phyloP scores from a whole-genome alignment of 2,113 vertebrate genomes.

The Centrocercus urophasianus region DNA sequence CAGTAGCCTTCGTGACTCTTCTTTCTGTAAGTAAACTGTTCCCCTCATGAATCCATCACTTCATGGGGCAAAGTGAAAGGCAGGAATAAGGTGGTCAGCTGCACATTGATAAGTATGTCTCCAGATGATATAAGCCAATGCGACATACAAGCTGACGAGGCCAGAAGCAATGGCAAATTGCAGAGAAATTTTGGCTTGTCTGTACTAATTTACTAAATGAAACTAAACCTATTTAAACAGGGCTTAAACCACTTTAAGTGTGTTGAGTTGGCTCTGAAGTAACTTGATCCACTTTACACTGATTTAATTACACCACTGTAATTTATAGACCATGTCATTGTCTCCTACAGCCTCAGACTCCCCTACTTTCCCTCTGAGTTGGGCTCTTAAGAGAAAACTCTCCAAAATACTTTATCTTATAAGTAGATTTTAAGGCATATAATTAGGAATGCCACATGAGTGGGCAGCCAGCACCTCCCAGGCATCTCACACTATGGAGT shows the following conservation, averaged over 20 bases:
- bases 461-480: constrained; percentile 9
- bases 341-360: background rate
- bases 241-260: constrained; percentile 44
- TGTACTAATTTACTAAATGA: constrained; percentile 65
- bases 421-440: constrained; percentile 26
- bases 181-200: constrained; percentile 52
- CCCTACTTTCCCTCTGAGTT: constrained; percentile 4
- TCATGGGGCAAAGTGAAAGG: background rate
- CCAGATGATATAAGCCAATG: background rate
- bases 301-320: constrained; percentile 43
- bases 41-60: rapidly evolving
- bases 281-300: constrained; percentile 53
- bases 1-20: background rate
- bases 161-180: constrained; percentile 32
- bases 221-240: constrained; percentile 52
- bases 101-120: background rate
- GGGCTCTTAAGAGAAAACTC: background rate
- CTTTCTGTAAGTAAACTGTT: background rate
- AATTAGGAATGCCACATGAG: constrained; percentile 30
- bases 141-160: background rate
- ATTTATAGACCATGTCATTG: constrained; percentile 8
- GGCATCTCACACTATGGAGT: background rate
- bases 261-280: constrained; percentile 37
- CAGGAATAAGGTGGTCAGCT: background rate
- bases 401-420: constrained; percentile 1